phyloP scores from a whole-genome alignment of 2,797 vertebrate species.

The Sebastiscus albofasciatus region DNA sequence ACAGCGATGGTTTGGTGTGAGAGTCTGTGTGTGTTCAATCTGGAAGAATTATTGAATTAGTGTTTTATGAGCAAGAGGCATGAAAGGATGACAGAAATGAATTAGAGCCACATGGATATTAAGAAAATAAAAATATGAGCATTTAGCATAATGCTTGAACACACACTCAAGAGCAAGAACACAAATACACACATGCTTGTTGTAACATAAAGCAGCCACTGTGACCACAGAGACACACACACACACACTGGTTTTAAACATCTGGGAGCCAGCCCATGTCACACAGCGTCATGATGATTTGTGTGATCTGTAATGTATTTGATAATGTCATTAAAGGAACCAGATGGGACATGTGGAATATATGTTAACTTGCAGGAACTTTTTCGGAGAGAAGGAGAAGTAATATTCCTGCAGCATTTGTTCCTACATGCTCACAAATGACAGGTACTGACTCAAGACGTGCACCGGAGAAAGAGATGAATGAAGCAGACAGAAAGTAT shows the following conservation, averaged over 20 bases:
- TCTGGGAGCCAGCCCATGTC: conserved; percentile 58
- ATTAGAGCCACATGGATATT: conserved; percentile 41
- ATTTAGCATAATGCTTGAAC: neutral
- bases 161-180: neutral
- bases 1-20: neutral
- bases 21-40: conserved; percentile 3
- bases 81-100: conserved; percentile 37
- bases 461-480: neutral
- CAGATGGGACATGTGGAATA: conserved; percentile 73
- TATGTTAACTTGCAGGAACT: conserved; percentile 38
- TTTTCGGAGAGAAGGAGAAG: conserved; percentile 12
- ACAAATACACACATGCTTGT: neutral
- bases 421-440: neutral
- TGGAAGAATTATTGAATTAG: conserved; percentile 46
- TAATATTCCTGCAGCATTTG: conserved; percentile 21
- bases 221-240: neutral
- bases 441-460: conserved; percentile 1
- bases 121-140: neutral
- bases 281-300: conserved; percentile 65
- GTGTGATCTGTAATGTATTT: conserved; percentile 73
- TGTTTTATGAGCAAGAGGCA: conserved; percentile 41
- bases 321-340: conserved; percentile 72
- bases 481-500: conserved; percentile 2
- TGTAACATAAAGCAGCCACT: conserved; percentile 11
- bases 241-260: conserved; percentile 41